Percentiles rank a stretch among this genome's conserved stretches.
Evolutionary conservation across 2,888 invertebrate genomes (phyloP).

Genomic region (Xestia sexstrigata): DNA sequence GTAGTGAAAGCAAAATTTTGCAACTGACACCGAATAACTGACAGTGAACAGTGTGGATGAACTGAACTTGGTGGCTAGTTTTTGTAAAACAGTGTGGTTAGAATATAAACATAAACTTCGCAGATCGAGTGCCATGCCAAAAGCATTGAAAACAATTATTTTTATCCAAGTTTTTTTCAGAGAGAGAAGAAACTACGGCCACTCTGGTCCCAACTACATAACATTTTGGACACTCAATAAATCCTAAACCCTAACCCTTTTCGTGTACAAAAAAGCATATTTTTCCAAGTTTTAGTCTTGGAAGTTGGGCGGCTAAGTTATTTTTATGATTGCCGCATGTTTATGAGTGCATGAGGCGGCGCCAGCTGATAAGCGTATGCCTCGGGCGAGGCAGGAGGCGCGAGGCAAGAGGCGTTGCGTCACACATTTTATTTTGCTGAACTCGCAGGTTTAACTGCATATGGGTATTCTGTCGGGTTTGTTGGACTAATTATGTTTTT

Average conservation of each 20-base stretch:
- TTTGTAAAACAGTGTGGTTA: neutral
- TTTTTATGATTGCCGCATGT: slow-evolving; percentile 79
- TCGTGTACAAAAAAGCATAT: slow-evolving; percentile 48
- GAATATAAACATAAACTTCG: neutral
- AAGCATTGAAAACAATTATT: neutral
- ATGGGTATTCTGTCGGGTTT: slow-evolving; percentile 5
- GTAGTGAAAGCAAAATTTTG: neutral
- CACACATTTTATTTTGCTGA: slow-evolving; percentile 63
- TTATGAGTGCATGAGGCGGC: slow-evolving; percentile 74
- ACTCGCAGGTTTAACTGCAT: slow-evolving; percentile 62
- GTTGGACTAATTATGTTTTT: slow-evolving; percentile 14
- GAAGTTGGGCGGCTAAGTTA: slow-evolving; percentile 66
- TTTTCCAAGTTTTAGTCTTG: slow-evolving; percentile 38
- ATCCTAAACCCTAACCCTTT: slow-evolving; percentile 39
- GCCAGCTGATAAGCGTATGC: slow-evolving; percentile 73
- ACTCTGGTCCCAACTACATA: slow-evolving; percentile 19
- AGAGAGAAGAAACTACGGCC: neutral
- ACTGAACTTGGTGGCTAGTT: neutral
- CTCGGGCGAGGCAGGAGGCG: slow-evolving; percentile 49
- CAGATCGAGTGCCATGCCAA: neutral
- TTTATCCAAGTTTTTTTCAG: neutral
- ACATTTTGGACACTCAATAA: slow-evolving; percentile 43
- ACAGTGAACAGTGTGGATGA: neutral
- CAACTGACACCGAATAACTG: neutral
- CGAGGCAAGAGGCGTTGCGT: slow-evolving; percentile 44